Percentiles rank a stretch among this genome's conserved stretches.
phyloP scores from a whole-genome alignment of 2,888 invertebrate species.

The Kuschelorhynchus macadamiae region DNA sequence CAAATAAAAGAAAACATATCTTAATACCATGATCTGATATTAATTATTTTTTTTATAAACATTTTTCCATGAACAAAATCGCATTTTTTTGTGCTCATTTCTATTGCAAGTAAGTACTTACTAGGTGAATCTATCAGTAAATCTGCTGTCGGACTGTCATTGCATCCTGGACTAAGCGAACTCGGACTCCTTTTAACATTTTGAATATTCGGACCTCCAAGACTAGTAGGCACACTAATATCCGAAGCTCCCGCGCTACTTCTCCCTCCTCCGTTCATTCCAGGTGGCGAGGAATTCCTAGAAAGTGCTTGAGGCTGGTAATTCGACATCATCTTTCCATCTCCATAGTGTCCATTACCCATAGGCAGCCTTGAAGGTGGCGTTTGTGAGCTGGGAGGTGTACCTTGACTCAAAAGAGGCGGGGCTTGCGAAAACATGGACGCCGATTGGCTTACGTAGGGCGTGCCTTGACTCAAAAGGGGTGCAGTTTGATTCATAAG shows the following conservation, averaged over 20 bases:
- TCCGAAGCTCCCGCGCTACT: conserved; percentile 73
- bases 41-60: too few relatives aligned
- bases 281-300: conserved; percentile 68
- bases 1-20: too few relatives aligned
- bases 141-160: conserved; percentile 77
- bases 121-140: conserved; percentile 87
- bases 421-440: conserved; percentile 53
- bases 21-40: too few relatives aligned
- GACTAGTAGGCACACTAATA: conserved; percentile 85
- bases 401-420: conserved; percentile 45
- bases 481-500: conserved; percentile 52
- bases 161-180: conserved; percentile 75
- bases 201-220: conserved; percentile 71
- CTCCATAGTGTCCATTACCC: conserved; percentile 61
- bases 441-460: conserved; percentile 45
- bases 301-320: conserved; percentile 52
- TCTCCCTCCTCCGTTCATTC: conserved; percentile 49
- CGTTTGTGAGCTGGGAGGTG: conserved; percentile 52
- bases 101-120: conserved; percentile 71
- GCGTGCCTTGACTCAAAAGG: conserved; percentile 34
- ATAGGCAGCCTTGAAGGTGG: conserved; percentile 62
- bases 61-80: too few relatives aligned
- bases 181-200: conserved; percentile 77
- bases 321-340: conserved; percentile 61
- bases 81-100: too few relatives aligned